Base-by-base conservation (phyloP, 2,113 vertebrate genomes). In the Theropithecus gelada region DNA sequence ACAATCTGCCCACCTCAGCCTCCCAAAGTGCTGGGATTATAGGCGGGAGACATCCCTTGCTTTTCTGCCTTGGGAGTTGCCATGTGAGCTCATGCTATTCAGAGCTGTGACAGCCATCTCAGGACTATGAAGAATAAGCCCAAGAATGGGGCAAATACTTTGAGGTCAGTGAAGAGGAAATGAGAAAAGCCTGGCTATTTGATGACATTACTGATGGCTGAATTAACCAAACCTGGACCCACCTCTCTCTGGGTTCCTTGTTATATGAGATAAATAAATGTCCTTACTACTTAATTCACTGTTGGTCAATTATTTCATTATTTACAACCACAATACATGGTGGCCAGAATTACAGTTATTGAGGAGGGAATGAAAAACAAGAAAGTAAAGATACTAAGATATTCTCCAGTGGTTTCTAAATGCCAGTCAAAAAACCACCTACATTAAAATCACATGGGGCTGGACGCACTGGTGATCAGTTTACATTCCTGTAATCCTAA, bases 201-300 rank as follows among this genome's bases (percentile, higher is more conserved):
- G 35, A 90, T 84, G 48, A 59, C 43, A 90, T 57, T 82, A 43
- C 4, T 75, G 30, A 73, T 79, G 23, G 18, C 30, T 45, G 64
- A 80, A 85, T 85, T 85, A 79, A 66, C 30, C 55, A 90, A 92
- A 90, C 23, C 35, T 79, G 45, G 81, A 83, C 45, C 45, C 75
- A 73, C 9, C n/a, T 52, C 40, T 13, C 23, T 93, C 90, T 88
- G 50, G 12, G 83, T 95, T 90, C 93, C 78, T 96, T 80, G 32
- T 86, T 93, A 80, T n/a, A 7, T 50, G 32, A 96, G 40, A 91
- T 81, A 95, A 84, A 91, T 78, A 88, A 84, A 93, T 55, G 10
- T 66, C 57, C 13, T 68, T 80, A 52, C n/a, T 79, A 11, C n/a
- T 93, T 96, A 93, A 96, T 52, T 95, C 82, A 95, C 43, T 50